Conservation (phyloP, 2,888 invertebrate genomes). For the Phengaris alcon region DNA sequence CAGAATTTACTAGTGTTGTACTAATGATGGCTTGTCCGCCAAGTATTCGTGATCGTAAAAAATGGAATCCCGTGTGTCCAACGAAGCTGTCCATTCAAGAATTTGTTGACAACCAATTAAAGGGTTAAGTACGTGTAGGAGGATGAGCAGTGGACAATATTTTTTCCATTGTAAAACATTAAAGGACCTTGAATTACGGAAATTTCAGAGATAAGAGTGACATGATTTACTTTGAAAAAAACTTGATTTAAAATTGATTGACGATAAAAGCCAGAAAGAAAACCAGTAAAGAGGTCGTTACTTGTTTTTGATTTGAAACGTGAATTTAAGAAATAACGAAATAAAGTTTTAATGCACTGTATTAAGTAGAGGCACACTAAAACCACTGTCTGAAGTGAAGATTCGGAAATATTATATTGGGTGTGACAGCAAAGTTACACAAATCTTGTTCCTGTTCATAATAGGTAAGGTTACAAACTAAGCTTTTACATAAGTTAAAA, state of each 20-base stretch:
- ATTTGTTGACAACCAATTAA: conserved; percentile 74
- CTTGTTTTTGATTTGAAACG: not conserved
- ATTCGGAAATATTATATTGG: too few relatives aligned
- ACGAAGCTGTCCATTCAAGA: conserved; percentile 65
- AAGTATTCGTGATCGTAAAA: conserved; percentile 60
- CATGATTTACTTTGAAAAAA: conserved; percentile 4
- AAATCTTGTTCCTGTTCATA: too few relatives aligned
- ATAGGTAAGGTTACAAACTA: too few relatives aligned
- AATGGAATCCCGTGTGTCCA: conserved; percentile 59
- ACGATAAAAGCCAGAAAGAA: not conserved
- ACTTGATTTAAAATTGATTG: conserved; percentile 10
- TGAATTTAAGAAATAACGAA: not conserved
- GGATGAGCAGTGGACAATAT: conserved; percentile 47
- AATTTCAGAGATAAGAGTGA: conserved; percentile 27
- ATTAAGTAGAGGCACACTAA: too few relatives aligned
- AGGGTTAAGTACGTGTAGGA: conserved; percentile 48
- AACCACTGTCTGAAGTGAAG: too few relatives aligned
- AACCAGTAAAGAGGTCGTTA: not conserved
- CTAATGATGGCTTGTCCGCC: conserved; percentile 61
- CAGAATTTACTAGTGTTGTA: conserved; percentile 41
- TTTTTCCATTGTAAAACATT: conserved; percentile 34
- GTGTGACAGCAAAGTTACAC: too few relatives aligned
- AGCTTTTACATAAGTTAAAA: too few relatives aligned
- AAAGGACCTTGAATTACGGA: conserved; percentile 27
- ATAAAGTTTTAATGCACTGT: not conserved